Evolutionary conservation across 2,888 invertebrate genomes (phyloP), one percentile per base, ranked within the genome.

Genomic region (Celastrina argiolus): DNA sequence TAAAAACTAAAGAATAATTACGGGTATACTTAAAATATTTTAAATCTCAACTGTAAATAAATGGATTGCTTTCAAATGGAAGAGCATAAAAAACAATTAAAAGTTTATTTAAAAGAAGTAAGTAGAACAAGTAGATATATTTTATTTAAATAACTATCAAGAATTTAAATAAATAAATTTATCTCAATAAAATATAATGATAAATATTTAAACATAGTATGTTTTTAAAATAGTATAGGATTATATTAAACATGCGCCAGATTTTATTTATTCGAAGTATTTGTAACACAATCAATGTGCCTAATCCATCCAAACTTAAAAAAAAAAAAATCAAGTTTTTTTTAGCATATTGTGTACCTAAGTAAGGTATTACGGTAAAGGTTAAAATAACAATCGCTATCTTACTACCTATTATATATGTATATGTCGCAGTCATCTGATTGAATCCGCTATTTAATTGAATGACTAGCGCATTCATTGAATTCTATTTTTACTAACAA

Each of bases 41-140:
- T 14, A 31, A 76, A 78, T 76, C 77, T 78, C 76, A 84, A 83
- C 81, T 84, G 80, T 69, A 81, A 77, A 79, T 80, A 77, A 78
- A 78, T 80, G 86, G 88, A 88, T 88, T 88, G 88, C 87, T 88
- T 81, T 78, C 70, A 77, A 79, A 84, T 81, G 86, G 85, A 85
- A 86, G 83, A 86, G 78, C 84, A 72, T 73, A 69, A 61, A 61
- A 69, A 64, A 66, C 63, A 69, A 63, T 39, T 39, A 65, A 69
- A 45, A 18, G 10, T 31, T 28, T 28, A 28, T 28, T 31, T 0
- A 31, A 31, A 31, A 6, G 12, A 51, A 22, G 10, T 51, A 51
- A 22, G 12, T 22, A 22, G 26, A 36, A 2, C 16, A 5, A 12
- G n/a, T n/a, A n/a, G 12, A 4, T 36, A 36, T 12, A 31, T 31